Evolutionary conservation across 1,140 invertebrate genomes (phyloP).

Genomic region (Lepidurus apus): DNA sequence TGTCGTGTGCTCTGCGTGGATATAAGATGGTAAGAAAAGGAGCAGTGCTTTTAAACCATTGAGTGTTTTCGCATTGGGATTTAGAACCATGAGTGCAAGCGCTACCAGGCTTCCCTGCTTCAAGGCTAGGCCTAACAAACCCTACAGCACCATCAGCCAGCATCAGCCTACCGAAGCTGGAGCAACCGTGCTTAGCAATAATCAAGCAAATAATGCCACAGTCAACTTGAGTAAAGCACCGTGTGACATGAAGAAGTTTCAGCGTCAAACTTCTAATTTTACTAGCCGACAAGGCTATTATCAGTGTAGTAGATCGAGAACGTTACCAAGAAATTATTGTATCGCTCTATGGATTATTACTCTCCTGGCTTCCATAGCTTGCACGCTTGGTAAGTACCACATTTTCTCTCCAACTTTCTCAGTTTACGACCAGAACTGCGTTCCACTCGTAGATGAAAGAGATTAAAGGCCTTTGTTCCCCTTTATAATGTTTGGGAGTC

Average conservation of each 20-base stretch:
- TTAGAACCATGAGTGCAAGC: conserved; percentile 2
- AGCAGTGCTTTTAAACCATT: background rate
- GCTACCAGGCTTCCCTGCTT: background rate
- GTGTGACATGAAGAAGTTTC: background rate
- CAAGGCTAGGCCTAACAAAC: background rate
- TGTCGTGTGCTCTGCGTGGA: background rate
- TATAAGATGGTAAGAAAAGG: background rate
- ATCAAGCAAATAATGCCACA: background rate
- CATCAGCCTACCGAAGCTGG: background rate
- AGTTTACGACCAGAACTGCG: background rate
- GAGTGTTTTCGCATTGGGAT: background rate
- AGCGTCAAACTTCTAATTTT: background rate
- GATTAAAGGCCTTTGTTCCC: conserved; percentile 11
- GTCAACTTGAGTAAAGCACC: background rate
- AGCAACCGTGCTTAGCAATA: background rate
- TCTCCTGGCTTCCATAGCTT: conserved; percentile 13
- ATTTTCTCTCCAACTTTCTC: background rate
- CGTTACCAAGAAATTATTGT: background rate
- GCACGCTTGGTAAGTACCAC: background rate
- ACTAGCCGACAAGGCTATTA: background rate
- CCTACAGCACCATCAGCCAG: background rate
- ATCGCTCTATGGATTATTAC: conserved; percentile 8
- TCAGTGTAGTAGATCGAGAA: background rate
- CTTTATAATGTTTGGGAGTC: background rate
- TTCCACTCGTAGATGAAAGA: conserved; percentile 15